Percentiles rank a stretch among this genome's conserved stretches.
phyloP scores from a whole-genome alignment of 2,113 vertebrate genomes.

The Silurus asotus region DNA sequence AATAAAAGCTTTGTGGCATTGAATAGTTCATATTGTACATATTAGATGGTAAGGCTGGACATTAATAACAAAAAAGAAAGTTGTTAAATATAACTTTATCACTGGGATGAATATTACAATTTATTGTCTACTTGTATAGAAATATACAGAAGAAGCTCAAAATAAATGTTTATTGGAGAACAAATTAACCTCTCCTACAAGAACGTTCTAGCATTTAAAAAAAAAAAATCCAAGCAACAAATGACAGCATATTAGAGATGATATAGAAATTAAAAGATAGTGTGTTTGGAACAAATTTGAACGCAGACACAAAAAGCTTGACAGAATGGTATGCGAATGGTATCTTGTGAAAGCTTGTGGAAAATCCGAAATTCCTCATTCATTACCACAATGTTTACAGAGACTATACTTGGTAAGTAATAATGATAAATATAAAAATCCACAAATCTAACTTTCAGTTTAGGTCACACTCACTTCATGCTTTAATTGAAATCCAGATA shows the following conservation, averaged over 20 bases:
- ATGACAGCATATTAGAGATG: not conserved
- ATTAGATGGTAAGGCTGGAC: not conserved
- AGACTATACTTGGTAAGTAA: not conserved
- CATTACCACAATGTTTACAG: not conserved
- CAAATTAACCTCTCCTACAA: not conserved
- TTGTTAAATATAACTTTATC: not conserved
- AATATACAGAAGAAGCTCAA: not conserved
- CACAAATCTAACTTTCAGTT: not conserved
- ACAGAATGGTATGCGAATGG: not conserved
- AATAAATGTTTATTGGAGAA: not conserved
- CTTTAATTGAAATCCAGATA: not conserved
- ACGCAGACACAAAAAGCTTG: not conserved
- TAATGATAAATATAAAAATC: not conserved
- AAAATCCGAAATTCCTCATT: not conserved
- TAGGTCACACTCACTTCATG: not conserved
- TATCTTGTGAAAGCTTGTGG: not conserved
- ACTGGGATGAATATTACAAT: not conserved
- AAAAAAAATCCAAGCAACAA: too few relatives aligned
- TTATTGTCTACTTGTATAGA: not conserved
- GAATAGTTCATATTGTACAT: not conserved
- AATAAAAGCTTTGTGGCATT: not conserved
- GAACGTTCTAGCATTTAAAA: not conserved
- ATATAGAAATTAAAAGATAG: too few relatives aligned
- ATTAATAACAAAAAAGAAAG: not conserved
- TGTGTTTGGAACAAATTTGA: not conserved